phyloP scores from a whole-genome alignment of 92 coral and sea anemone genomes.

The Siderastrea siderea region DNA sequence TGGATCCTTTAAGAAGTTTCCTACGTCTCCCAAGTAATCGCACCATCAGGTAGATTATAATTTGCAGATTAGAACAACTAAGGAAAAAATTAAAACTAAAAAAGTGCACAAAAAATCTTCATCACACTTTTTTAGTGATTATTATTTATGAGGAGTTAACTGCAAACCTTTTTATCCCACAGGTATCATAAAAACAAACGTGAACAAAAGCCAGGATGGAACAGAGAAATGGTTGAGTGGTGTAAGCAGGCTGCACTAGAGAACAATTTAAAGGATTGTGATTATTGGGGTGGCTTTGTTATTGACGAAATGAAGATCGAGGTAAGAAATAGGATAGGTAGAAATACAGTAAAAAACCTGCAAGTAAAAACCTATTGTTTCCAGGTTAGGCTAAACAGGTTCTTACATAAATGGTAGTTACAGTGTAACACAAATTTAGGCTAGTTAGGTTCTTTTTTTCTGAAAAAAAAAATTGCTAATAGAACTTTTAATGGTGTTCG shows the following conservation, averaged over 20 bases:
- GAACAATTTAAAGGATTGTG: constrained; percentile 17
- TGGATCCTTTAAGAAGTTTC: constrained; percentile 23
- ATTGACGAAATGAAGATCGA: constrained; percentile 30
- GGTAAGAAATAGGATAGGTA: neutral
- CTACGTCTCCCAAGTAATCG: constrained; percentile 15
- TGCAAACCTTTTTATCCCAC: neutral
- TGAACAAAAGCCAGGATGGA: constrained; percentile 38
- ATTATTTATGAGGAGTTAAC: too few species aligned
- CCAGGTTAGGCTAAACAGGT: too few species aligned
- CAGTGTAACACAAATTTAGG: too few species aligned
- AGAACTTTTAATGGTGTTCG: too few species aligned
- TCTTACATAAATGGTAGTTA: too few species aligned
- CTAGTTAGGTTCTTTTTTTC: too few species aligned
- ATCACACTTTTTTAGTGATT: neutral
- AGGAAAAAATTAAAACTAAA: too few species aligned
- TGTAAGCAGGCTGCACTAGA: constrained; percentile 4
- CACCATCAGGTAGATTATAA: constrained; percentile 18
- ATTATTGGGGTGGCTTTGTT: constrained; percentile 26
- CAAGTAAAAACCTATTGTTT: too few species aligned
- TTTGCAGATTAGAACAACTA: too few species aligned
- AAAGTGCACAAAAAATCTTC: too few species aligned
- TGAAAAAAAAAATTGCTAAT: too few species aligned
- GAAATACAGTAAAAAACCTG: too few species aligned
- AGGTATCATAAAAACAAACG: constrained; percentile 33
- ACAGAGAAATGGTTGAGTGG: constrained; percentile 31